phyloP scores from a whole-genome alignment of 2,113 vertebrate species.

The Siniperca knerii region DNA sequence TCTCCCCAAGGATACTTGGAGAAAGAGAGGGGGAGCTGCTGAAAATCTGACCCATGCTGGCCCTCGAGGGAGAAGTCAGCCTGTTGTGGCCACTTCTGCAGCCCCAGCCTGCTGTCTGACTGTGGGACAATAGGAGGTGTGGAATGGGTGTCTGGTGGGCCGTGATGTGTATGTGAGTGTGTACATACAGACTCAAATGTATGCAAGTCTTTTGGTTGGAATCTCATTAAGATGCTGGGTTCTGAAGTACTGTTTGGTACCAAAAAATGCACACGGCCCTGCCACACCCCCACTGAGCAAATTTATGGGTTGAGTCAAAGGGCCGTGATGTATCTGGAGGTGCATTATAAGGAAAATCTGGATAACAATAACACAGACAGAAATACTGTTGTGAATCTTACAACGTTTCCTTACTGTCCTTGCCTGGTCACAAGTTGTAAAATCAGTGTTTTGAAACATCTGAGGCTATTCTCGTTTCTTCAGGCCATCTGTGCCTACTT shows the following conservation, averaged over 20 bases:
- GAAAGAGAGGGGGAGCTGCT: conserved; percentile 42
- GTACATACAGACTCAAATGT: conserved; percentile 32
- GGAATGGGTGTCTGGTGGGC: conserved; percentile 51
- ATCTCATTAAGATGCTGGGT: conserved; percentile 66
- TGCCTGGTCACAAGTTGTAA: background rate
- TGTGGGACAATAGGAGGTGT: conserved; percentile 65
- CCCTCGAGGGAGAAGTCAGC: conserved; percentile 68
- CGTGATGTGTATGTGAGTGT: conserved; percentile 8
- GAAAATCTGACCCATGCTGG: conserved; percentile 58
- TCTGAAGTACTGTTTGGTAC: conserved; percentile 27
- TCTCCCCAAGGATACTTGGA: conserved; percentile 65
- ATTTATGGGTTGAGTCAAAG: conserved; percentile 44
- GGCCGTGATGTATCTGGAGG: background rate
- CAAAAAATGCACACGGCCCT: conserved; percentile 16
- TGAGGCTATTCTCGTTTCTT: background rate
- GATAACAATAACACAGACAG: background rate
- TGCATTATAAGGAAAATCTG: conserved; percentile 43
- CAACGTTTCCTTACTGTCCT: background rate
- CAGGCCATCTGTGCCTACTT: conserved; percentile 24
- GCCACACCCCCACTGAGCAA: conserved; percentile 12
- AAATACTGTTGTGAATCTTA: background rate
- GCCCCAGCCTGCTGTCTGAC: conserved; percentile 71
- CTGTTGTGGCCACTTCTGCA: conserved; percentile 61
- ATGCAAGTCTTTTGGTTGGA: conserved; percentile 60
- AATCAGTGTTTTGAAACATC: background rate